Evolutionary conservation across 2,113 vertebrate genomes (phyloP), one percentile per base, ranked within the genome.

Genomic region (Pimephales promelas): DNA sequence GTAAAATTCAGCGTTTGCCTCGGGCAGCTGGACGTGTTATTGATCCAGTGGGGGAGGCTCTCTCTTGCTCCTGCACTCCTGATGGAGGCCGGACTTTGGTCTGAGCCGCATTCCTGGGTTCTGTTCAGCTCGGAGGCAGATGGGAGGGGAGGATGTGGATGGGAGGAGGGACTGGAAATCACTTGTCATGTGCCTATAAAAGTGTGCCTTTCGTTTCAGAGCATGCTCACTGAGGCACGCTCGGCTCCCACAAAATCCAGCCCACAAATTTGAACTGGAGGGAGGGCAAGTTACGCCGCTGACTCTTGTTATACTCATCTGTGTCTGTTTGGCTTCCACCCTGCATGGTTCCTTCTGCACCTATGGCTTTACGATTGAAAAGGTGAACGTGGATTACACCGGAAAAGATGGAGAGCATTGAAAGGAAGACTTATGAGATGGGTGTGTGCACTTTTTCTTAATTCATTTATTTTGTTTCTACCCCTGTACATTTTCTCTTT

Each of bases 111-210:
- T 94, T 96, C 92, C 93, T 95, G 91, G 90, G 94, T 95, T 91
- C 91, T 92, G 90, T 87, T 87, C 80, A 81, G 83, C 62, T 82
- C 91, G 91, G 92, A 92, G 90, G 85, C 82, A 62, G 84, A 66
- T 34, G 61, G 85, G 78, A 86, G 78, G 78, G 84, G 79, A 57
- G 81, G 62, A 34, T 52, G 59, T 75, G 31, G 73, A 82, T 20
- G 52, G 71, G 85, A 85, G 59, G 80, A 88, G 82, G 86, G 87
- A 93, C 94, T 94, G 92, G 93, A 94, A 95, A 72, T 97, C 95
- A 95, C 64, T 97, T 96, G 95, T 94, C 92, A 95, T 93, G 93
- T 95, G 95, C 94, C 95, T 95, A 92, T 92, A 92, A 91, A 90
- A 93, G 93, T 94, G 93, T 92, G 93, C 93, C 76, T 92, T 88